Base-by-base conservation (phyloP, 2,113 vertebrate species). In the Regulus satrapa region DNA sequence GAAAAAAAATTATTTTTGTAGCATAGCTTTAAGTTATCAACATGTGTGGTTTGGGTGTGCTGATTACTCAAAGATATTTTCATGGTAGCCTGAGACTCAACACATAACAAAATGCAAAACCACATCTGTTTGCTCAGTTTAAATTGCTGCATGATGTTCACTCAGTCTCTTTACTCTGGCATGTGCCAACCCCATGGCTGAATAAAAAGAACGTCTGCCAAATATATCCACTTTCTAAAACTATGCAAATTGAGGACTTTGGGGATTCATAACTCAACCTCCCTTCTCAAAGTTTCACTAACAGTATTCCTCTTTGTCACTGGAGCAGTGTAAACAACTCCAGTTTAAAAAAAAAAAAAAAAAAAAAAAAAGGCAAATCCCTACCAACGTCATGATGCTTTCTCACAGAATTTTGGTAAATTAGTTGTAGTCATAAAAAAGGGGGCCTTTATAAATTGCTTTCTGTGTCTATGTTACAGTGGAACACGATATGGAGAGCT, bases 91-190 rank as follows among this genome's bases (percentile, higher is more conserved):
- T 72, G 66, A 91, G 90, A 96, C 46, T 94, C 64, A 84, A 94
- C 40, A 52, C 80, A 67, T 82, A 97, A 80, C 71, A 85, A 92
- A 96, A 96, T 86, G 63, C 56, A 96, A 95, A 96, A 69, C 51
- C 96, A 96, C 93, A 97, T 96, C 96, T 96, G 97, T 95, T 96
- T 95, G 93, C 86, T 86, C 81, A 64, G 77, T 96, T 95, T 94
- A 95, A 97, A 94, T 96, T 93, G 78, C 69, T 96, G 58, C 51
- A 89, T 36, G 77, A 88, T 96, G 94, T 64, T 95, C 91, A 80
- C 72, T 89, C 82, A 92, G 92, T 46, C 92, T 96, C 94, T 95
- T 58, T 92, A 89, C 68, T 91, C 66, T 51, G 84, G 75, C 72
- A 95, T 96, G 88, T 95, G 96, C 97, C 95, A 97, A 97, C 95